phyloP scores from a whole-genome alignment of 2,888 invertebrate genomes.

The Alcis repandata region DNA sequence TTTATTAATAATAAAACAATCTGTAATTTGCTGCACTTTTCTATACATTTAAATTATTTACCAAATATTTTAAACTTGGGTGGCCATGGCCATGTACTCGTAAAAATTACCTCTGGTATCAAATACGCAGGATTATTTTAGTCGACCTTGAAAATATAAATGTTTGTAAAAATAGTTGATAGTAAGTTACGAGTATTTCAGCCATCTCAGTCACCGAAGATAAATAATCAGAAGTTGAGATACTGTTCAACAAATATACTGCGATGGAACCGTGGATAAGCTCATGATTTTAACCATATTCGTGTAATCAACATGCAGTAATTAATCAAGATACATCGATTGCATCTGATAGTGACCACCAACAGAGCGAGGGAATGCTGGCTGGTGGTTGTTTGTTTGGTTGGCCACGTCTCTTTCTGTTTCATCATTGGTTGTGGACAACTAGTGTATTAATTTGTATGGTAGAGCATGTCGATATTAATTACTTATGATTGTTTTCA shows the following conservation, averaged over 20 bases:
- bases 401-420: slow-evolving; percentile 21
- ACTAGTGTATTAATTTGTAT: background rate
- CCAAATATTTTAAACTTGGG: no score
- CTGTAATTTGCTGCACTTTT: no score
- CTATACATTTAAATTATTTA: no score
- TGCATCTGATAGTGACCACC: slow-evolving; percentile 72
- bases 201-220: no score
- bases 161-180: no score
- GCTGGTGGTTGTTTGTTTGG: slow-evolving; percentile 27
- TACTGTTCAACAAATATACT: slow-evolving; percentile 43
- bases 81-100: no score
- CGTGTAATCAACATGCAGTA: slow-evolving; percentile 65
- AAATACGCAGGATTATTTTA: no score
- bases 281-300: slow-evolving; percentile 62
- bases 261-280: slow-evolving; percentile 53
- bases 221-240: slow-evolving; percentile 2
- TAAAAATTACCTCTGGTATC: no score
- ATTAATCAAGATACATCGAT: slow-evolving; percentile 72
- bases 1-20: no score
- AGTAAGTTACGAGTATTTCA: no score
- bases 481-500: background rate
- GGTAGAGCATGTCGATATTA: slow-evolving; percentile 6
- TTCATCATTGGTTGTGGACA: slow-evolving; percentile 8
- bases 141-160: no score
- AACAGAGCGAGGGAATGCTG: slow-evolving; percentile 54